A percentile compares a stretch with the other conserved stretches of the same genome.
These are phyloP conservation scores for Netelia virgata DNA, from an alignment of 2,888 invertebrate genomes.

Conservation along the genomic window DNA sequence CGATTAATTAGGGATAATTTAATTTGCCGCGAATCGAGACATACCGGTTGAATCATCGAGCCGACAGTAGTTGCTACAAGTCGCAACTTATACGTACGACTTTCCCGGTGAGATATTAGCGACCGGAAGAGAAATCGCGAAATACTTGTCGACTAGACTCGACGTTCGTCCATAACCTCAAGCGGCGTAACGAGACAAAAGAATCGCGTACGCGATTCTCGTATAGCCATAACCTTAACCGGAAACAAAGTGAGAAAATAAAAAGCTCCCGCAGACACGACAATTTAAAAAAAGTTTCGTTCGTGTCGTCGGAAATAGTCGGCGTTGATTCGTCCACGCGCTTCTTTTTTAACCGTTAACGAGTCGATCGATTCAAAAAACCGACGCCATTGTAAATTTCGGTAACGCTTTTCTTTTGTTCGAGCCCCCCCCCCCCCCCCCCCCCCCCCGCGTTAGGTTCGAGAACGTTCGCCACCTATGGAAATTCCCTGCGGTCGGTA, in stretches of 20 bases:
- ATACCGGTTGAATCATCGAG: background rate
- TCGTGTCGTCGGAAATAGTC: background rate
- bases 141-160: background rate
- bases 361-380: background rate
- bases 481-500: background rate
- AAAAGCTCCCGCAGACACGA: background rate
- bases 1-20: no score
- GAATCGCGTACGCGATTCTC: background rate
- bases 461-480: background rate
- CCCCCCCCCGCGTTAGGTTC: background rate
- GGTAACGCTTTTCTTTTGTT: background rate
- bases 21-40: no score
- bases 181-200: background rate
- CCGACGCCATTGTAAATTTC: background rate
- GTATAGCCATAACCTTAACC: background rate
- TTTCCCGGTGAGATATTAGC: background rate
- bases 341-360: background rate
- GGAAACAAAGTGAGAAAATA: background rate
- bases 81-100: background rate
- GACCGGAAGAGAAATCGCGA: background rate
- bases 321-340: background rate
- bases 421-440: background rate
- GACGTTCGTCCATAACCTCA: background rate
- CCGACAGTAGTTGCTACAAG: background rate
- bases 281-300: background rate